Evolutionary conservation across 2,888 invertebrate species (phyloP), one percentile per base, ranked within the genome.

Genomic region (Clusia tigrina): DNA sequence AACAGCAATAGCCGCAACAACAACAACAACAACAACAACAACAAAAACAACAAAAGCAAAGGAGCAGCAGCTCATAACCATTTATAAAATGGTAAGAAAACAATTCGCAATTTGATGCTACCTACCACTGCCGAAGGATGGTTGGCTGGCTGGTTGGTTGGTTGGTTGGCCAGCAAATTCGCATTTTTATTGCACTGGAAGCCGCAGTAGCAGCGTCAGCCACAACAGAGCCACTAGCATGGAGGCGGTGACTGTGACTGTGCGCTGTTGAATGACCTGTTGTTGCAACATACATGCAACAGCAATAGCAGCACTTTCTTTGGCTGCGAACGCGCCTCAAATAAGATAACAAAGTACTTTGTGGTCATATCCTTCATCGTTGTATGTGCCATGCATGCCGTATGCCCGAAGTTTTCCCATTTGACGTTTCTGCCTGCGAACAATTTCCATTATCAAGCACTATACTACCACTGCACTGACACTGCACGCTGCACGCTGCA

Each of bases 81-180:
- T 20, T 48, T 48, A 48, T 20, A 48, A 48, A 3, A 32, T 12
- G 32, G 32, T 32, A 32, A 48, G n/a, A 74, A 74, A 71, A 58
- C 58, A 74, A 74, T 74, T 74, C 75, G 56, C 74, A 74, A 76
- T 74, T 74, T 76, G 71, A 71, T 68, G 48, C 20, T 42, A 42
- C 42, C n/a, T 73, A n/a, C 15, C 42, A 60, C 42, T 54, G 60
- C 61, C 32, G 52, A 37, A 60, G 52, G 20, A 37, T 18, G 48
- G n/a, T 32, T 65, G 68, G 64, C 76, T 76, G 76, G 74, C 73
- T 74, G 71, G n/a, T n/a, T n/a, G 52, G 20, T 22, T 18, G 48
- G n/a, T 32, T 65, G 68, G 64, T 74, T 76, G 76, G 74, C 73
- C 73, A 71, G 74, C 70, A 42, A 3, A 15, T 42, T 42, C n/a